Evolutionary conservation across 2,888 invertebrate genomes (phyloP), one percentile per base, ranked within the genome.

Genomic region (Lasioglossum calceatum): DNA sequence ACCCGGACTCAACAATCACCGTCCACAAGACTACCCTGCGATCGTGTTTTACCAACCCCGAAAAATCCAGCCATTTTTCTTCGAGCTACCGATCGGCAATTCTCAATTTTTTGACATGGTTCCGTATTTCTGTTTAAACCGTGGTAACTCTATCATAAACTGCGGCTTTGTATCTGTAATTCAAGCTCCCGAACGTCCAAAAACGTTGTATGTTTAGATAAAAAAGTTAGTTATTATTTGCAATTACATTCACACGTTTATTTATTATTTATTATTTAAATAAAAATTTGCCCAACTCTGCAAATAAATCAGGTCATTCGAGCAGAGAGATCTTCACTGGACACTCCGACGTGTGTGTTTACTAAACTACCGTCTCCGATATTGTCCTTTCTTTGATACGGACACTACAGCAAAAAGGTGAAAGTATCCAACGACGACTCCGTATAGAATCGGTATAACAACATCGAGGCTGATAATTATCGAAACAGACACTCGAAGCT

Each of bases 91-190:
- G 19, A 19, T 47, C 19, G 19, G 19, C 19, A 7, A 19, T 50
- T 50, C 19, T 50, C 50, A 23, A 50, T 50, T 50, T 50, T 50
- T 23, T 19, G 19, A 19, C 19, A 50, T 19, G 2, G 23, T 10
- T 54, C 3, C 54, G 3, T 23, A 10, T 23, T 54, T 23, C 8
- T 23, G 23, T 23, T 54, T 23, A 8, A 10, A 54, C 10, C 23
- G 2, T 0, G 10, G 0, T 8, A 23, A 23, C 23, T 0, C 8
- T 3, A 54, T 10, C 54, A 8, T 8, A n/a, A 54, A 54, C 23
- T n/a, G 8, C 1, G 2, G 3, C 10, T 23, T n/a, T 54, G n/a
- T 1, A 10, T n/a, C n/a, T 54, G 3, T 1, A 54, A 54, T 54
- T 54, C n/a, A 54, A 54, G 10, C 54, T 10, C 3, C 1, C 10